Base-by-base conservation (phyloP, 2,113 vertebrate genomes). In the Hylia prasina region DNA sequence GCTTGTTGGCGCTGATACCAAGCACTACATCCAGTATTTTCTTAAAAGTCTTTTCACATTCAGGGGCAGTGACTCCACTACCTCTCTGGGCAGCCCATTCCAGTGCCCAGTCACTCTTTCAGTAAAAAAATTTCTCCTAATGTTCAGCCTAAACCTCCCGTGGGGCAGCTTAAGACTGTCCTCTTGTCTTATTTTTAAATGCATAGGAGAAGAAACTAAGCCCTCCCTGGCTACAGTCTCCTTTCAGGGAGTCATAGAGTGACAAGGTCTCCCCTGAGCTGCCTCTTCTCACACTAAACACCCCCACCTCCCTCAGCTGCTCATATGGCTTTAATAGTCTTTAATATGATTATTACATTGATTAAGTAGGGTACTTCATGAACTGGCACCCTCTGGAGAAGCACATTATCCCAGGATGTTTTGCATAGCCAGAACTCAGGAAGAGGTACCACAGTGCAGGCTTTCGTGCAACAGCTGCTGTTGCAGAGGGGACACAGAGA, bases 401-500 rank as follows among this genome's bases (percentile, higher is more conserved):
- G 54, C 80, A 56, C 42, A 47, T 94, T 96, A 87, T 90, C 65
- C 57, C 39, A 47, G 90, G 66, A 61, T 87, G 45, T 91, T 95
- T 87, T 97, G 88, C 54, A 28, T 60, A 89, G 48, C 40, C 35
- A 75, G 39, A 89, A 4, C 51, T 70, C 56, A 94, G 65, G 76
- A 80, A 54, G 73, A 93, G 85, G 47, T 80, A 31, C 23, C 75
- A 54, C 80, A 50, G 88, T 79, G n/a, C 64, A 87, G 80, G 77
- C 31, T 93, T 96, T 85, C 37, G 57, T 97, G 65, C 37, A 96
- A 64, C 94, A 98, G 93, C 95, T 97, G 96, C 93, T 94, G 78
- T 66, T 96, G 94, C 96, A 93, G 31, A 92, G 70, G 81, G 53
- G 68, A 44, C 94, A 48, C 44, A 89, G 45, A 79, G 94, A 56